These are phyloP conservation scores for Magallana ariakensis DNA, from an alignment of 1,140 invertebrate species.

Conservation along the genomic window DNA sequence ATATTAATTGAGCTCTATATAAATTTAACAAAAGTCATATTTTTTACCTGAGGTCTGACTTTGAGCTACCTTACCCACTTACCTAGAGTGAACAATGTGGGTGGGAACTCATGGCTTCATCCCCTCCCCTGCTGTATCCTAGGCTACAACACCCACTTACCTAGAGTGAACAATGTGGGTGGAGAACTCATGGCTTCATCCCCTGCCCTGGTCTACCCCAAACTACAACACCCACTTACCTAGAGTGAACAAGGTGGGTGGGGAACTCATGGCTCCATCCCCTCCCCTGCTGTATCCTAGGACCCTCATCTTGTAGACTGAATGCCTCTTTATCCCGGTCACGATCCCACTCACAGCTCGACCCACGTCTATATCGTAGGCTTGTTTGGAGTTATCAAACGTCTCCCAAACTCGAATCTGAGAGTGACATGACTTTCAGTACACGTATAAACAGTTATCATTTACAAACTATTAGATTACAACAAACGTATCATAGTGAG, in stretches of 20 bases:
- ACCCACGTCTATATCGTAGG: constrained; percentile 47
- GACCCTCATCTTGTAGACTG: constrained; percentile 90
- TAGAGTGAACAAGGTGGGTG: constrained; percentile 12
- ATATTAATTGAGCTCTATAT: no score
- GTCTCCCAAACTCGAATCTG: constrained; percentile 48
- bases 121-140: neutral
- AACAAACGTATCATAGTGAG: no score
- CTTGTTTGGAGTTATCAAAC: constrained; percentile 46
- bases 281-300: constrained; percentile 94
- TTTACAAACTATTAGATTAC: no score
- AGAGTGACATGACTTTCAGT: neutral
- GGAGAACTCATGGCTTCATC: neutral
- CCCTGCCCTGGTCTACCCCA: neutral
- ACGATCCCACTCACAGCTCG: constrained; percentile 57
- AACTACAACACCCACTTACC: neutral
- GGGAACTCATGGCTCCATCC: constrained; percentile 92
- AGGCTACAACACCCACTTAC: neutral
- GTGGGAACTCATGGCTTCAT: neutral
- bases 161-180: constrained; percentile 5
- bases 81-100: neutral
- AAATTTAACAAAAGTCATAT: no score
- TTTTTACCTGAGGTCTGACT: neutral
- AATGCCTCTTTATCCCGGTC: constrained; percentile 47
- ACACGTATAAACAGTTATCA: no score
- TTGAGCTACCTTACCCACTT: neutral